These are phyloP conservation scores for Brienomyrus longianalis DNA, from an alignment of 2,113 vertebrate genomes.

Conservation along the genomic window DNA sequence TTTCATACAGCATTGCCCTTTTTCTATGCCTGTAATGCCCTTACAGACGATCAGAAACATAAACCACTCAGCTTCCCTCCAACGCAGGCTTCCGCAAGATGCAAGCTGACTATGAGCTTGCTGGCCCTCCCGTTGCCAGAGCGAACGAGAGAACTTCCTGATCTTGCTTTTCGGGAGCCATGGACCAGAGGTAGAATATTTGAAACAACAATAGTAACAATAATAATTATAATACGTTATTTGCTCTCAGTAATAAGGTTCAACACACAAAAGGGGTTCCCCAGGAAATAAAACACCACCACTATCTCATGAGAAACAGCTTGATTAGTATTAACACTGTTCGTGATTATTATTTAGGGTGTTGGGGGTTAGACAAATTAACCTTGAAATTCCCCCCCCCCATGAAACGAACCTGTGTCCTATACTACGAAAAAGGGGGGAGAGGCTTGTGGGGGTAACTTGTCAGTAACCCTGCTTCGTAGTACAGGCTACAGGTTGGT, in stretches of 20 bases:
- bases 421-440: no score
- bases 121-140: constrained; percentile 52
- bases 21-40: not conserved
- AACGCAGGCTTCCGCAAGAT: constrained; percentile 41
- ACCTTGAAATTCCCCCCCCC: not conserved
- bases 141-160: constrained; percentile 38
- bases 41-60: not conserved
- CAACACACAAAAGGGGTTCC: not conserved
- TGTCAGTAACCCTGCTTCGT: no score
- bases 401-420: not conserved
- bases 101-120: constrained; percentile 42
- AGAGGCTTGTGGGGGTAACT: no score
- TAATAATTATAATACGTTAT: not conserved
- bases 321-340: not conserved
- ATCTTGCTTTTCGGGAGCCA: constrained; percentile 50
- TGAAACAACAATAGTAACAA: not conserved
- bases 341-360: not conserved
- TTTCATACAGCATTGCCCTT: not conserved
- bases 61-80: not conserved
- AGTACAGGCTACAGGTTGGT: not conserved
- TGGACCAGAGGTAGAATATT: constrained; percentile 54
- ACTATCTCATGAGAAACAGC: not conserved
- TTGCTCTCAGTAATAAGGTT: not conserved
- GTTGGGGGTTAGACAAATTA: not conserved
- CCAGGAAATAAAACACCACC: not conserved